Conservation (phyloP, 2,888 invertebrate species). For the Acronicta psi region DNA sequence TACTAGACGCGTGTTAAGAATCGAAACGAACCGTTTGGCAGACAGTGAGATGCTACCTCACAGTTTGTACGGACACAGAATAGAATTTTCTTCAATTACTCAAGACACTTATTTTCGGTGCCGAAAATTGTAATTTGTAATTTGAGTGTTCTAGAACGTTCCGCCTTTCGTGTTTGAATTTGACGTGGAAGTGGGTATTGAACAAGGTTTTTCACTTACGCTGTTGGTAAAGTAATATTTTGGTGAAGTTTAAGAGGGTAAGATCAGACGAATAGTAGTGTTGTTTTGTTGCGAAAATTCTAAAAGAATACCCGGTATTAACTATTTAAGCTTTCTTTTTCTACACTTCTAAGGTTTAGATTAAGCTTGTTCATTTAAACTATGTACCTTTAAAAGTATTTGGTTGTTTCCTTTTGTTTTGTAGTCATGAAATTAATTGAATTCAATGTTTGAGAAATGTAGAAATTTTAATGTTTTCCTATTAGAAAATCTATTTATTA, state of each 20-base stretch:
- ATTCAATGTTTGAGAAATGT: too few relatives aligned
- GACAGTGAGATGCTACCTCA: conserved; percentile 37
- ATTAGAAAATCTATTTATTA: too few relatives aligned
- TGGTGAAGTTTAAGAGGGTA: conserved; percentile 13
- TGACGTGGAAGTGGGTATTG: conserved; percentile 16
- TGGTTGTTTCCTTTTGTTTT: too few relatives aligned
- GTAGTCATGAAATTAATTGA: too few relatives aligned
- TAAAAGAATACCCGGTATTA: neutral
- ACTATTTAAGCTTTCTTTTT: too few relatives aligned
- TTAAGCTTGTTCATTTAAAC: too few relatives aligned
- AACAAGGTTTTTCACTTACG: conserved; percentile 47
- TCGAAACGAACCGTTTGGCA: conserved; percentile 44
- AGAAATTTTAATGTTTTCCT: too few relatives aligned
- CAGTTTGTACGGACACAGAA: conserved; percentile 32
- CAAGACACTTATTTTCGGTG: conserved; percentile 14
- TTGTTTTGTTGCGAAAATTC: neutral
- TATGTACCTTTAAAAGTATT: too few relatives aligned
- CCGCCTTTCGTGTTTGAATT: conserved; percentile 2
- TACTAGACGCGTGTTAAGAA: conserved; percentile 53
- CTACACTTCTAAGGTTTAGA: too few relatives aligned
- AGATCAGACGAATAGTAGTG: conserved; percentile 8
- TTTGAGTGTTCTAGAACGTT: conserved; percentile 18
- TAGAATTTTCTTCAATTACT: conserved; percentile 50
- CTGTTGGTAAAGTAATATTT: conserved; percentile 6
- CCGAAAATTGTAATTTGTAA: conserved; percentile 13